Base-by-base conservation (phyloP, 2,888 invertebrate species). In the Allacma fusca region DNA sequence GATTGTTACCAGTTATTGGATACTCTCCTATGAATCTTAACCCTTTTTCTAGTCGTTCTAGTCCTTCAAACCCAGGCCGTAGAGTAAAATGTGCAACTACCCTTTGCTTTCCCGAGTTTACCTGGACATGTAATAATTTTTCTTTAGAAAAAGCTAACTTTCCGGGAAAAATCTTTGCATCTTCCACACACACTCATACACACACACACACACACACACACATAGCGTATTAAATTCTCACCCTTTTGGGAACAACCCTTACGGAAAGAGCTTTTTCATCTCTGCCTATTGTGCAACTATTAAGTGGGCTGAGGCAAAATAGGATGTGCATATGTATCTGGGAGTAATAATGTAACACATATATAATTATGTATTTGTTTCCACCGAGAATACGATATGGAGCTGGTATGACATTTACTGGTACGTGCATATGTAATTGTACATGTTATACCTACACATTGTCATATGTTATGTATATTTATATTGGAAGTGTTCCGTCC, bases 71-170 rank as follows among this genome's bases (percentile, higher is more conserved):
- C n/a, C n/a, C n/a, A n/a, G n/a, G n/a, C n/a, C n/a, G n/a, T n/a
- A n/a, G n/a, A n/a, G n/a, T n/a, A 34, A 34, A 7, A 34, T 34
- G 34, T 4, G 34, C 9, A 34, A 34, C 4, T 9, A 4, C 34
- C 9, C 9, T 34, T 34, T 12, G 2, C 19, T 50, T 50, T 50
- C 16, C n/a, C 19, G 19, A 5, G 4, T 50, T 50, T 50, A 50
- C 50, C 50, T 50, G 50, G 50, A 5, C n/a, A 50, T 50, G 50
- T 50, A 50, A 50, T 50, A 13, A 50, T 50, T 50, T 50, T 50
- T 50, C 50, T 50, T 50, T 50, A 50, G 50, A 50, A 50, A 50
- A 19, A n/a, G 5, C 50, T n/a, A 50, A n/a, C 19, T 12, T 50
- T 50, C 50, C 16, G 50, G 50, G 50, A 50, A 50, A 34, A 16